Percentiles rank a stretch among this genome's conserved stretches.
Conservation (phyloP, 2,797 vertebrate species). For the Harpagifer antarcticus region DNA sequence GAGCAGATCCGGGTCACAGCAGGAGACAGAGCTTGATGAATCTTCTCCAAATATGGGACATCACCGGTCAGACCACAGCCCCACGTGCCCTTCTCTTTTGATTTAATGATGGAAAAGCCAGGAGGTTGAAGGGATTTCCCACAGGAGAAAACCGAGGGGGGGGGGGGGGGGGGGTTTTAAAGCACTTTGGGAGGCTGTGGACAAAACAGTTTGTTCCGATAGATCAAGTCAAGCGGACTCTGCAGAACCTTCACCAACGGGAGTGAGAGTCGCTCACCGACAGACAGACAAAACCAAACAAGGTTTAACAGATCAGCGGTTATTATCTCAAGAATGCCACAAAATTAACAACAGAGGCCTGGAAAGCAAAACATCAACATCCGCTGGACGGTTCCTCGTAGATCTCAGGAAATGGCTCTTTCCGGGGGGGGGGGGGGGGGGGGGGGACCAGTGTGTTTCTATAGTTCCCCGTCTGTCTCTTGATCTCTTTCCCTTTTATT, state of each 20-base stretch:
- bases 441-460: slow-evolving; percentile 17
- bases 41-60: slow-evolving; percentile 50
- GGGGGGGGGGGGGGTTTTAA: neutral
- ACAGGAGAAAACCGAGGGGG: slow-evolving; percentile 18
- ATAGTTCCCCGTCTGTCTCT: slow-evolving; percentile 14
- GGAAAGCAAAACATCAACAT: slow-evolving; percentile 80
- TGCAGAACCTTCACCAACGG: slow-evolving; percentile 18
- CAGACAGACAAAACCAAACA: slow-evolving; percentile 34
- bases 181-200: slow-evolving; percentile 23
- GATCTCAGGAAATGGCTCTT: slow-evolving; percentile 74
- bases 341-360: slow-evolving; percentile 51
- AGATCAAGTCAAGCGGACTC: slow-evolving; percentile 32
- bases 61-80: slow-evolving; percentile 14
- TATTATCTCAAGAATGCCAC: slow-evolving; percentile 58
- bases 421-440: slow-evolving; percentile 66
- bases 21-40: slow-evolving; percentile 25
- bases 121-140: slow-evolving; percentile 34
- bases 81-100: slow-evolving; percentile 12
- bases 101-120: slow-evolving; percentile 34
- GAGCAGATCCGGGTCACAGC: slow-evolving; percentile 26
- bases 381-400: slow-evolving; percentile 58
- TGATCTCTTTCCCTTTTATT: neutral
- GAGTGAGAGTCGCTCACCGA: slow-evolving; percentile 7
- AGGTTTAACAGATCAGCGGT: slow-evolving; percentile 57
- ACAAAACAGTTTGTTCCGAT: slow-evolving; percentile 43